phyloP scores from a whole-genome alignment of 2,888 invertebrate species.

The Cancer borealis region DNA sequence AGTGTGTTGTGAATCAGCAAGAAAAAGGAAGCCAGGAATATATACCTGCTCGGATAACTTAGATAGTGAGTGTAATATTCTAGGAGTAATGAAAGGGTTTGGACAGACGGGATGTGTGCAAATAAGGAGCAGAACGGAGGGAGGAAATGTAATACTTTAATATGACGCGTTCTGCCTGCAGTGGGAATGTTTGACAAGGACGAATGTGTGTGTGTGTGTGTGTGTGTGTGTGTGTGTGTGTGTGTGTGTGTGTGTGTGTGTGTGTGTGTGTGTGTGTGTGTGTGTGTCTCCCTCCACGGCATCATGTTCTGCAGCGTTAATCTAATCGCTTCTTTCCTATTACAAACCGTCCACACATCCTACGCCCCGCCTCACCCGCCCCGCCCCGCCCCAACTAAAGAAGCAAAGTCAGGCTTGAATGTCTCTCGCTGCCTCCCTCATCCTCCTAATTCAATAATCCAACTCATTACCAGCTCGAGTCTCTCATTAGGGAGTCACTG shows the following conservation, averaged over 20 bases:
- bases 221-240: too few relatives aligned
- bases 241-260: too few relatives aligned
- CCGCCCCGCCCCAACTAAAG: neutral
- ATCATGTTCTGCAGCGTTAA: neutral
- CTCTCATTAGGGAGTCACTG: slow-evolving; percentile 36
- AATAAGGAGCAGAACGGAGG: neutral
- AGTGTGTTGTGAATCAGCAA: too few relatives aligned
- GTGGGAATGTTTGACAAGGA: neutral
- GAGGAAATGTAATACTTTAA: neutral
- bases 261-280: too few relatives aligned
- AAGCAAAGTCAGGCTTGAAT: neutral
- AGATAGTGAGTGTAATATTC: too few relatives aligned
- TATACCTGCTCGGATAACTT: too few relatives aligned
- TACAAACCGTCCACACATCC: neutral
- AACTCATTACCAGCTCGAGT: slow-evolving; percentile 23
- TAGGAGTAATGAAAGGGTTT: too few relatives aligned
- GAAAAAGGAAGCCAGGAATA: too few relatives aligned
- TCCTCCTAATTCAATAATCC: slow-evolving; percentile 38
- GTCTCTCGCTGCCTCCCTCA: neutral
- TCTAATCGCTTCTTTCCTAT: neutral
- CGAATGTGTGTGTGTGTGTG: too few relatives aligned
- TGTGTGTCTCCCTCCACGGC: neutral
- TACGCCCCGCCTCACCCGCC: neutral
- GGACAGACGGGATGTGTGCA: neutral
- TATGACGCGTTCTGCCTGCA: neutral